A percentile compares a stretch with the other conserved stretches of the same genome.
Evolutionary conservation across 2,113 vertebrate genomes (phyloP).

Genomic region (Noturus placidus): DNA sequence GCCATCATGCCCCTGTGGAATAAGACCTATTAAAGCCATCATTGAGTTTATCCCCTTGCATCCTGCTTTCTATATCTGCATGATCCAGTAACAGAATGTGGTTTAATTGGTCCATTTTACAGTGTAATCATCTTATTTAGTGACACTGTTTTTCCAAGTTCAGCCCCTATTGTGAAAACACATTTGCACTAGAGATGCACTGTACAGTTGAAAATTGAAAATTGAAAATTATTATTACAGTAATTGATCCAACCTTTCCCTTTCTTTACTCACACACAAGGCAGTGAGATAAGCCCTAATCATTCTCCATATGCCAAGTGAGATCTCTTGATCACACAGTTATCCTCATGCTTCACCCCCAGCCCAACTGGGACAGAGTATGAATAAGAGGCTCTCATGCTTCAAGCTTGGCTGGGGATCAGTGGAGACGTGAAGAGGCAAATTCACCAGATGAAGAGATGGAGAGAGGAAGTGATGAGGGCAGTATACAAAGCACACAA

Average conservation of each 20-base stretch:
- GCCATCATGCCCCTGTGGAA: too few species aligned
- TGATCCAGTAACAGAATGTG: background rate
- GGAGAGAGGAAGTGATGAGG: slow-evolving; percentile 9
- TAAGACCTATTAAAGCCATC: background rate
- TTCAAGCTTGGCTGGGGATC: slow-evolving; percentile 36
- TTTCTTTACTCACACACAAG: slow-evolving; percentile 49
- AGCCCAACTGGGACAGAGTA: slow-evolving; percentile 11
- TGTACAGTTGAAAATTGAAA: too few species aligned
- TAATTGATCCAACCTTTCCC: slow-evolving; percentile 57
- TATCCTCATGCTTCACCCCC: slow-evolving; percentile 11
- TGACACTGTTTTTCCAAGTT: slow-evolving; percentile 39
- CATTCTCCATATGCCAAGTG: slow-evolving; percentile 25
- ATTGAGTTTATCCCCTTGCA: background rate
- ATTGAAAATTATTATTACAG: too few species aligned
- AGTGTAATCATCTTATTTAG: slow-evolving; percentile 50
- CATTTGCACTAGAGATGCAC: slow-evolving; percentile 56
- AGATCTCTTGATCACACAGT: slow-evolving; percentile 12
- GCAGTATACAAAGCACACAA: slow-evolving; percentile 10
- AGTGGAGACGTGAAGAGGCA: slow-evolving; percentile 25
- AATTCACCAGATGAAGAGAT: slow-evolving; percentile 37
- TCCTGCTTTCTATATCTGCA: background rate
- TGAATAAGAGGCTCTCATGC: slow-evolving; percentile 29
- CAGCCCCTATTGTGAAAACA: background rate
- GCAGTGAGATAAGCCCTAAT: background rate
- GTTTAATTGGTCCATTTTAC: slow-evolving; percentile 41